These are phyloP conservation scores for Stenoptilia bipunctidactyla DNA, from an alignment of 2,888 invertebrate genomes.

Conservation along the genomic window DNA sequence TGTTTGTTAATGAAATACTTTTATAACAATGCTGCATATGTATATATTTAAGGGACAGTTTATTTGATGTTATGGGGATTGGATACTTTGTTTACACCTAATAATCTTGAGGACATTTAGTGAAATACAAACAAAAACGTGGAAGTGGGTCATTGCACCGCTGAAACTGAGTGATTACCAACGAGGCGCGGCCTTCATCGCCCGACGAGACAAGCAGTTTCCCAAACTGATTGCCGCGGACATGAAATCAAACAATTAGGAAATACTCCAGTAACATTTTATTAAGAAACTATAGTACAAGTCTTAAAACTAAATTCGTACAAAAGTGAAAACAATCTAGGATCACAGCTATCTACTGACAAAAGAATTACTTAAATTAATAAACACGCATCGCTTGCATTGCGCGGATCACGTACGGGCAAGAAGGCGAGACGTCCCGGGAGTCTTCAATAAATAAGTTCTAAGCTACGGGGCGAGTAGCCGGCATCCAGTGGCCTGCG, in stretches of 20 bases:
- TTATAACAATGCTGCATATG: no score
- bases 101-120: no score
- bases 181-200: constrained; percentile 48
- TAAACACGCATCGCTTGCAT: background rate
- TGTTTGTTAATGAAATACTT: no score
- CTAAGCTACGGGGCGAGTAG: no score
- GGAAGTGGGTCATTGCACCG: constrained; percentile 35
- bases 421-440: background rate
- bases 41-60: no score
- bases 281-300: constrained; percentile 57
- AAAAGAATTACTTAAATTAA: background rate
- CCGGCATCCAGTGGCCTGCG: no score
- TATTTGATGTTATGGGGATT: no score
- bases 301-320: constrained; percentile 40
- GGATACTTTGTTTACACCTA: no score
- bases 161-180: constrained; percentile 20
- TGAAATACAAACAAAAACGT: no score
- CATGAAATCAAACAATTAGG: constrained; percentile 51
- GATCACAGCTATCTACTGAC: constrained; percentile 7
- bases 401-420: no score
- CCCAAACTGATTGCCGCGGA: constrained; percentile 32
- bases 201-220: constrained; percentile 33
- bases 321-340: constrained; percentile 45
- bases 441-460: constrained; percentile 1
- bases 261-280: constrained; percentile 34